Base-by-base conservation (phyloP, 1,140 invertebrate species). In the Leptestheria dahalacensis region DNA sequence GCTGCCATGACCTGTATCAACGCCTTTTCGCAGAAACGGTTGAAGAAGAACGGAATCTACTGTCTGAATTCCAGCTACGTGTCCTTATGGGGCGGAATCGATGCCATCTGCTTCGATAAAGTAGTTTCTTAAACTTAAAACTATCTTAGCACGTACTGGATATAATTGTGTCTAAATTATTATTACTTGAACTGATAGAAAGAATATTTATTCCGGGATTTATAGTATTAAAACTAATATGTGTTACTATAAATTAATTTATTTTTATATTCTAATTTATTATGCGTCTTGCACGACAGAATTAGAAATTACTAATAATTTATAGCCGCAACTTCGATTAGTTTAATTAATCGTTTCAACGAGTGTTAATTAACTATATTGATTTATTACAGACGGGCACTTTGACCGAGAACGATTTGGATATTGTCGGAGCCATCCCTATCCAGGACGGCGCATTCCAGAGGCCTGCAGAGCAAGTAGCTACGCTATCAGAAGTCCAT, bases 31-130 rank as follows among this genome's bases (percentile, higher is more conserved):
- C 78, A 79, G 66, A 65, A 65, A 23, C 59, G 78, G 18, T 66
- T 80, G 20, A 74, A 74, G 63, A 69, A 68, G 20, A 63, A 67
- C 1, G 63, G 66, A 2, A 75, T 80, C 47, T 79, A 70, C 66
- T 79, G 77, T 60, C 75, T 79, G 33, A 76, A 72, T 65, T 75
- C 78, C 2, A 68, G 70, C 11, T 71, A 71, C 57, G 78, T 79
- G 59, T 76, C 72, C 62, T 67, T 75, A 11, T 71, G 73, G 60
- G 78, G 78, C 1, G 72, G 70, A 33, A 65, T 79, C 15, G 76
- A 79, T 64, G 68, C 74, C 28, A 71, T 77, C 33, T 78, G 77
- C 61, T 79, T 79, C 68, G 78, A 79, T 64, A 79, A 79, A 72
- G 76, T 78, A 59, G n/a, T n/a, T n/a, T 59, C 59, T 20, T 2